Base-by-base conservation (phyloP, 2,797 vertebrate species). In the Perodicticus potto region DNA sequence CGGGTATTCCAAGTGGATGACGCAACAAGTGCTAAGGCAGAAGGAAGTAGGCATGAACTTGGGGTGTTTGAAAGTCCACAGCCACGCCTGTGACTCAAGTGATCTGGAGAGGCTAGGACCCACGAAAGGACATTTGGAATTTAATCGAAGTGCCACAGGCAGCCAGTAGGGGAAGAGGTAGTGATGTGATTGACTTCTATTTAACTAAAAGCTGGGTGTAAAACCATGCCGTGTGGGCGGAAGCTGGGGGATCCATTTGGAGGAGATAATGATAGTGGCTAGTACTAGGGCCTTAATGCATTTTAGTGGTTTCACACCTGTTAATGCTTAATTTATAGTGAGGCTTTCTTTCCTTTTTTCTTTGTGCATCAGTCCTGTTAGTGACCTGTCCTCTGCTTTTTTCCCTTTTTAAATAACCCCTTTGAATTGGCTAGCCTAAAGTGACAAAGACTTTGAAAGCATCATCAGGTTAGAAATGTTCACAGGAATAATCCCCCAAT, bases 391-490 rank as follows among this genome's bases (percentile, higher is more conserved):
- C 49, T 70, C 67, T 34, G 14, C 25, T 93, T 70, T 37, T 10
- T 95, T 65, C 43, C 29, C 3, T 67, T 74, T 69, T 80, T 83
- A 27, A 23, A 0, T 69, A 49, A 20, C 63, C 3, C 3, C 49
- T 22, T 43, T 73, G 61, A 86, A 17, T 88, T 88, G 16, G 22
- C 72, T 90, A 57, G n/a, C 11, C 25, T 72, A 65, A 72, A 89
- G 5, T 61, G 40, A 76, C 2, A 25, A 23, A 76, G 61, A 29
- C 34, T 95, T 97, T 78, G 70, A 91, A 53, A 53, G 49, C 14
- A 34, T 80, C 23, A 55, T 22, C 65, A 25, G 84, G 29, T 73
- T 83, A 78, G 53, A 95, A 86, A 90, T 73, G 43, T 57, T 95
- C 23, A 86, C 59, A 80, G 70, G 61, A 17, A 59, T 87, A 88